These are phyloP conservation scores for Hippopotamyrus pictus DNA, from an alignment of 2,797 vertebrate genomes.

Conservation along the genomic window DNA sequence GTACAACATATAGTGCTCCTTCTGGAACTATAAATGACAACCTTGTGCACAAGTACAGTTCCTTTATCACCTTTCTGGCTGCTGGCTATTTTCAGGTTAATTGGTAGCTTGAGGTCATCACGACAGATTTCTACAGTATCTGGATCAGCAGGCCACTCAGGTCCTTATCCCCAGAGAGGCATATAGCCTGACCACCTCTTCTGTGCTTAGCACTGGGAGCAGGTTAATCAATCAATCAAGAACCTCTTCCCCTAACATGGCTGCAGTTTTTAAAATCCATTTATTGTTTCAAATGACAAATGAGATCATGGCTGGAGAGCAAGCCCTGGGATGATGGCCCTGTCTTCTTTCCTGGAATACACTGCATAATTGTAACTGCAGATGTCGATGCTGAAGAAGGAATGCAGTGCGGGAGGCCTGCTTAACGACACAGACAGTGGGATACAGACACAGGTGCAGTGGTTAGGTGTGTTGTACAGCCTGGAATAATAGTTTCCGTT, in stretches of 20 bases:
- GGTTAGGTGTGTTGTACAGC: slow-evolving; percentile 1
- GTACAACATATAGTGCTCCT: neutral
- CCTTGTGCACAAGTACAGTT: slow-evolving; percentile 6
- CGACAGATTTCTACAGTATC: neutral
- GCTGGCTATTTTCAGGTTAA: slow-evolving; percentile 31
- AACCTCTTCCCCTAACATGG: neutral
- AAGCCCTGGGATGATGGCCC: slow-evolving; percentile 11
- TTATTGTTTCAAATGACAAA: slow-evolving; percentile 37
- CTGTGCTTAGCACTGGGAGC: neutral
- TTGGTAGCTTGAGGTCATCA: slow-evolving; percentile 14
- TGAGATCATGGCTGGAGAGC: slow-evolving; percentile 18
- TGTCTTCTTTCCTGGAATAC: slow-evolving; percentile 21
- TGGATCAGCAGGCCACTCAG: neutral
- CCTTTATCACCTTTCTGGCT: neutral
- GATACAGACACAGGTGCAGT: slow-evolving; percentile 10
- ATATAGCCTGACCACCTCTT: neutral
- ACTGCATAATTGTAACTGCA: slow-evolving; percentile 27
- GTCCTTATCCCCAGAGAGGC: neutral
- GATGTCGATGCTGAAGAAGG: slow-evolving; percentile 25
- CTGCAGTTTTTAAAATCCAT: slow-evolving; percentile 23
- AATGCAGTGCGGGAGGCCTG: neutral
- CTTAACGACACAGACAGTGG: neutral
- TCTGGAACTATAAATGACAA: neutral
- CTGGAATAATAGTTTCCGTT: neutral
- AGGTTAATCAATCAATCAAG: neutral